A percentile compares a stretch with the other conserved stretches of the same genome.
These are phyloP conservation scores for Callinectes sapidus DNA, from an alignment of 2,888 invertebrate species.

Conservation along the genomic window DNA sequence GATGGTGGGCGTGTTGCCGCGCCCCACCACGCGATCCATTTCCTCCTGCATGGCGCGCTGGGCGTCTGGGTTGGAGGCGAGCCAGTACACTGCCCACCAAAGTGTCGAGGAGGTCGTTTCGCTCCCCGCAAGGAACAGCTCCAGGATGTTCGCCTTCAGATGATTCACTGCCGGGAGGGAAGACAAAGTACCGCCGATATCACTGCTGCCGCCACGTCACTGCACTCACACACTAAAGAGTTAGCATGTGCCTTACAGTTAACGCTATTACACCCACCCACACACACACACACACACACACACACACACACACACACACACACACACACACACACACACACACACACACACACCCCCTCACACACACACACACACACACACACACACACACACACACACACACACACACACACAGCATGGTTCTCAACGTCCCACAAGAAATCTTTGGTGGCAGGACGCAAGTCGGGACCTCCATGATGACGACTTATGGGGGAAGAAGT, in stretches of 20 bases:
- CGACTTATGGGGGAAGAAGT: slow-evolving; percentile 4
- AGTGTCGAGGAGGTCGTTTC: slow-evolving; percentile 42
- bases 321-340: neutral
- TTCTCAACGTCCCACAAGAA: slow-evolving; percentile 3
- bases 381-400: slow-evolving; percentile 20
- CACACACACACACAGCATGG: neutral
- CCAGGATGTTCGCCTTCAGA: slow-evolving; percentile 30
- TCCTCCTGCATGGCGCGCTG: slow-evolving; percentile 42
- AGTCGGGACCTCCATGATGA: neutral
- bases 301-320: slow-evolving; percentile 20
- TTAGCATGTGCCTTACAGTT: too few relatives aligned
- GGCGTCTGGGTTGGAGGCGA: slow-evolving; percentile 20
- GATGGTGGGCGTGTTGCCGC: slow-evolving; percentile 22
- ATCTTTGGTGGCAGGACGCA: neutral
- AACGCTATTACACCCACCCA: neutral
- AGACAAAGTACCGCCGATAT: neutral
- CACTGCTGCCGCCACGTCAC: too few relatives aligned
- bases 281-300: neutral
- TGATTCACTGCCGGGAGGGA: neutral
- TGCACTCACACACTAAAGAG: too few relatives aligned
- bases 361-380: slow-evolving; percentile 11
- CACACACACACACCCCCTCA: neutral
- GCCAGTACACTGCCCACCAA: slow-evolving; percentile 13
- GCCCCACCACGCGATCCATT: slow-evolving; percentile 21
- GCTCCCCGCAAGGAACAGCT: slow-evolving; percentile 40